Percentiles rank a stretch among this genome's conserved stretches.
Conservation (phyloP, 2,888 invertebrate species). For the Eristalis tenax region DNA sequence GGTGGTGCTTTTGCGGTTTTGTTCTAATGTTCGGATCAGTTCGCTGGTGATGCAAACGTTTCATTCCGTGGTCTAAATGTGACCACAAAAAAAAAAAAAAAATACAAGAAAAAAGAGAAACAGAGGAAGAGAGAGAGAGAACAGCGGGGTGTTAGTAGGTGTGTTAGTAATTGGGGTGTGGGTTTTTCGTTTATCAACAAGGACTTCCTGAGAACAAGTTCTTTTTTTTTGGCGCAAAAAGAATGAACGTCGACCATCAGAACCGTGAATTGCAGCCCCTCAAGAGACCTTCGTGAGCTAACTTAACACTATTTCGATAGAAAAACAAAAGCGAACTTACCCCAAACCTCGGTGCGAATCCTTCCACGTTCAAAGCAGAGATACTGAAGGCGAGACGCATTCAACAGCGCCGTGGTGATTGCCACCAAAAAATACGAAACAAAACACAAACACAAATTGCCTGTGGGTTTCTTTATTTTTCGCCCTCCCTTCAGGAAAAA, state of each 20-base stretch:
- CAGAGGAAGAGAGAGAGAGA: not conserved
- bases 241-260: no score
- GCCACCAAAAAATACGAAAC: not conserved
- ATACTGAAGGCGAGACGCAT: not conserved
- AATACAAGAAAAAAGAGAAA: not conserved
- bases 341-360: not conserved
- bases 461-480: not conserved
- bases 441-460: not conserved
- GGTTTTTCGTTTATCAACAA: not conserved
- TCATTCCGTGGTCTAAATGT: slow-evolving; percentile 72
- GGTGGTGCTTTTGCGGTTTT: slow-evolving; percentile 48
- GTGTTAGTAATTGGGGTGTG: not conserved
- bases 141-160: not conserved
- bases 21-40: slow-evolving; percentile 17
- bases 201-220: no score
- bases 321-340: not conserved
- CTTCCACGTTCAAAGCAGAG: no score
- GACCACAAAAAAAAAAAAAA: no score
- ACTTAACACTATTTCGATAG: no score
- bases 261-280: no score
- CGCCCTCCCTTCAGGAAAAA: not conserved
- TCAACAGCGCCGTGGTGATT: not conserved
- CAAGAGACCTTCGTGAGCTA: no score
- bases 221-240: no score
- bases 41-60: slow-evolving; percentile 65